Percentiles rank a stretch among this genome's conserved stretches.
Conservation (phyloP, 2,797 vertebrate species). For the Typhlichthys eigenmanni region DNA sequence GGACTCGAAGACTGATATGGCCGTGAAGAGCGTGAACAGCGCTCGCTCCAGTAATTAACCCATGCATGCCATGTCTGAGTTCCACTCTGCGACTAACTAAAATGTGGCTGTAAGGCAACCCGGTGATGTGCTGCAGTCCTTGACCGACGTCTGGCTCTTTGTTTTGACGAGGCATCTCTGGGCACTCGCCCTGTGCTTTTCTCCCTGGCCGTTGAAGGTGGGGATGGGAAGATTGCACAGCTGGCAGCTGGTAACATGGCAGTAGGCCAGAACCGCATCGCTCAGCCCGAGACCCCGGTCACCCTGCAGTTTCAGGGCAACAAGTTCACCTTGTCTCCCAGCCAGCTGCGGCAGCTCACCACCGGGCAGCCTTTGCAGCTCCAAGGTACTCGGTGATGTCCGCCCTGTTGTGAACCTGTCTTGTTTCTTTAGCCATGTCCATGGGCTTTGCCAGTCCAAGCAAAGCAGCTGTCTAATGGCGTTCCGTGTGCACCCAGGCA, state of each 20-base stretch:
- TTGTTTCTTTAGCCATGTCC: slow-evolving; percentile 6
- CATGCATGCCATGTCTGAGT: slow-evolving; percentile 81
- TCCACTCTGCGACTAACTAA: slow-evolving; percentile 79
- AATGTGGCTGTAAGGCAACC: neutral
- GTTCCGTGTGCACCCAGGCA: slow-evolving; percentile 77
- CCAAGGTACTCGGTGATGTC: slow-evolving; percentile 88
- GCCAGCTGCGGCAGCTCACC: slow-evolving; percentile 96
- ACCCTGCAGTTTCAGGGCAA: slow-evolving; percentile 98
- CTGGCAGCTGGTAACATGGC: slow-evolving; percentile 79
- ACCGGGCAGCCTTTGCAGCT: slow-evolving; percentile 96
- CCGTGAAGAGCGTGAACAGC: slow-evolving; percentile 50
- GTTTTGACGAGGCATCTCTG: slow-evolving; percentile 11
- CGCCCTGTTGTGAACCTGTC: slow-evolving; percentile 37
- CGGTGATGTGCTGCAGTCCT: slow-evolving; percentile 3
- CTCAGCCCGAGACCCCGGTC: slow-evolving; percentile 91
- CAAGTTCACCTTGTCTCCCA: slow-evolving; percentile 96
- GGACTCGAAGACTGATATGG: slow-evolving; percentile 49
- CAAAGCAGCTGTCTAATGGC: slow-evolving; percentile 19
- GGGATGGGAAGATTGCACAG: slow-evolving; percentile 89
- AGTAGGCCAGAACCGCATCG: slow-evolving; percentile 83
- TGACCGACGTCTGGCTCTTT: neutral
- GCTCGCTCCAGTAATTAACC: slow-evolving; percentile 72
- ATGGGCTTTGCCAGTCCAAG: neutral
- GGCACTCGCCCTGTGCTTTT: neutral
- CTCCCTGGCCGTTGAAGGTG: slow-evolving; percentile 75